phyloP scores from a whole-genome alignment of 2,797 vertebrate genomes.

The Enteromius radiatus region DNA sequence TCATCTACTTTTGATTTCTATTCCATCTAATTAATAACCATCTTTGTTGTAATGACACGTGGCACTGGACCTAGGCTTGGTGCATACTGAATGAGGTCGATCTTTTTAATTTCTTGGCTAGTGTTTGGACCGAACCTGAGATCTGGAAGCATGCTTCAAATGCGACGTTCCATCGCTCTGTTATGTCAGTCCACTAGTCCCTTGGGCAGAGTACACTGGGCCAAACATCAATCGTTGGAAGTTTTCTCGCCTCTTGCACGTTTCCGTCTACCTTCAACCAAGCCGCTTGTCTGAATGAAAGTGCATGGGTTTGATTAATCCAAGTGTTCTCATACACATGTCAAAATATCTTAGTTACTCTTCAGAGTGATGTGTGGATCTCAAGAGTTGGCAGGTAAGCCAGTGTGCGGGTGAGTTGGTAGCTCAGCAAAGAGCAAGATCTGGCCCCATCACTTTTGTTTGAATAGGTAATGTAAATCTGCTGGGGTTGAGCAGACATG shows the following conservation, averaged over 20 bases:
- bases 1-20: conserved; percentile 79
- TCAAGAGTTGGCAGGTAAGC: conserved; percentile 59
- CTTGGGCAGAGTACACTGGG: conserved; percentile 81
- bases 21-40: conserved; percentile 84
- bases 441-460: conserved; percentile 96
- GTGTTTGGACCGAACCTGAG: conserved; percentile 62
- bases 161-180: conserved; percentile 69
- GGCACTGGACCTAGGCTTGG: conserved; percentile 75
- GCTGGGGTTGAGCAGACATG: conserved; percentile 92
- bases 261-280: conserved; percentile 82
- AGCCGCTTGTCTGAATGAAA: conserved; percentile 85
- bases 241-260: background rate
- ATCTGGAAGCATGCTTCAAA: conserved; percentile 64
- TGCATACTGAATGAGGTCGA: conserved; percentile 79
- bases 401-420: conserved; percentile 47
- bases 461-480: conserved; percentile 96
- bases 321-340: conserved; percentile 46
- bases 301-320: conserved; percentile 86
- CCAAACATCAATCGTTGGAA: conserved; percentile 81
- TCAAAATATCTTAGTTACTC: conserved; percentile 43
- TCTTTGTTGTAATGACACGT: conserved; percentile 83
- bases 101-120: conserved; percentile 69
- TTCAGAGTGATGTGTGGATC: conserved; percentile 55
- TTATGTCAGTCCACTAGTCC: conserved; percentile 80
- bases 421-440: conserved; percentile 79